phyloP scores from a whole-genome alignment of 2,113 vertebrate genomes.

The Brachirus orientalis region DNA sequence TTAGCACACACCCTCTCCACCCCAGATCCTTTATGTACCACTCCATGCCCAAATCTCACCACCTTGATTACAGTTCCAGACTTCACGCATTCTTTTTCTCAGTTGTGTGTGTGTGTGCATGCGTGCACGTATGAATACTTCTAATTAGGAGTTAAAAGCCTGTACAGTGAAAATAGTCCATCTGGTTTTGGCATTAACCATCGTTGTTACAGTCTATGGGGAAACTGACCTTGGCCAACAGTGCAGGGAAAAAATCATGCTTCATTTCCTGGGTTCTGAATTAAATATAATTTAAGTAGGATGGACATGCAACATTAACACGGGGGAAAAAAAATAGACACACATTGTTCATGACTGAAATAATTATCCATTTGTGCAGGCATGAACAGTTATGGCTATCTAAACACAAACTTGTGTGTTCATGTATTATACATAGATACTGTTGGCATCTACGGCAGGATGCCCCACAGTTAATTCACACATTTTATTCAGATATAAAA shows the following conservation, averaged over 20 bases:
- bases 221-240: conserved; percentile 66
- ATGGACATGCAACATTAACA: conserved; percentile 41
- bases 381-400: neutral
- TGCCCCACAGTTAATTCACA: too few relatives aligned
- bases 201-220: conserved; percentile 55
- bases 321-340: conserved; percentile 1
- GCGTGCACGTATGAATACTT: conserved; percentile 26
- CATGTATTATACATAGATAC: neutral
- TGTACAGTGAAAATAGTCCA: conserved; percentile 54
- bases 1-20: conserved; percentile 15
- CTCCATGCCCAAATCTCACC: conserved; percentile 21
- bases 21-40: conserved; percentile 46
- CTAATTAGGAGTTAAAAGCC: conserved; percentile 74
- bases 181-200: conserved; percentile 73
- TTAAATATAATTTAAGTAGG: conserved; percentile 52
- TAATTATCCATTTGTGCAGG: neutral
- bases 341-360: neutral
- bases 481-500: too few relatives aligned
- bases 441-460: too few relatives aligned
- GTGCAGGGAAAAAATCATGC: conserved; percentile 49
- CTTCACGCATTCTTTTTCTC: conserved; percentile 36
- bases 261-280: conserved; percentile 57
- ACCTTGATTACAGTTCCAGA: conserved; percentile 65
- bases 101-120: neutral
- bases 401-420: neutral